These are phyloP conservation scores for Chamaea fasciata DNA, from an alignment of 2,113 vertebrate genomes.

Conservation along the genomic window DNA sequence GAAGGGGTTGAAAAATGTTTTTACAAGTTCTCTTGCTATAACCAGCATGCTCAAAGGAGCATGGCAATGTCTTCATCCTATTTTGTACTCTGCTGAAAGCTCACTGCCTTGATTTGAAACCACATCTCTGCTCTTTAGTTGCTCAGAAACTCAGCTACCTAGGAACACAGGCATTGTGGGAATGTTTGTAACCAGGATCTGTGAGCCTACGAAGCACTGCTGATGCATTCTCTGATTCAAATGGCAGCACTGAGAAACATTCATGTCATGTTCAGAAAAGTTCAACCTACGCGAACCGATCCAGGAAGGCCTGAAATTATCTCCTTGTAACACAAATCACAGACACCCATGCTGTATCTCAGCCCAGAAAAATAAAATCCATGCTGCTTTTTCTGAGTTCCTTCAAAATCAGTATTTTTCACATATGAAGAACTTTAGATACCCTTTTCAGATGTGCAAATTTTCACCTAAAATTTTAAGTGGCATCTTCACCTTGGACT, in stretches of 20 bases:
- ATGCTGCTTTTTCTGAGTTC: background rate
- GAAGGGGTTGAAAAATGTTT: background rate
- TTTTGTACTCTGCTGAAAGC: background rate
- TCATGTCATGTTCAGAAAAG: background rate
- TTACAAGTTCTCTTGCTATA: background rate
- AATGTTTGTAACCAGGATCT: background rate
- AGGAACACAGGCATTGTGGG: rapidly evolving
- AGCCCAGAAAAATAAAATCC: background rate
- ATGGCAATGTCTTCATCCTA: background rate
- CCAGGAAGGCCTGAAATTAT: background rate
- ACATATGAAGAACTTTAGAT: background rate
- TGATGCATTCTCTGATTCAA: rapidly evolving
- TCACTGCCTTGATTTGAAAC: background rate
- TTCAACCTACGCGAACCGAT: rapidly evolving
- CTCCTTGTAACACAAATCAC: background rate
- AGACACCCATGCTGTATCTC: background rate
- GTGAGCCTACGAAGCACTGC: background rate
- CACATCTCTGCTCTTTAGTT: background rate
- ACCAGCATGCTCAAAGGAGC: background rate
- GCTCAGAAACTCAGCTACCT: background rate
- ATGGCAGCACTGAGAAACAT: background rate
- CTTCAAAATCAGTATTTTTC: background rate
- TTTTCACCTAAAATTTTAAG: background rate
- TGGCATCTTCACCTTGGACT: background rate
- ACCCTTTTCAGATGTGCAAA: background rate